Conservation (phyloP, 2,888 invertebrate species). For the Conus canariensis region DNA sequence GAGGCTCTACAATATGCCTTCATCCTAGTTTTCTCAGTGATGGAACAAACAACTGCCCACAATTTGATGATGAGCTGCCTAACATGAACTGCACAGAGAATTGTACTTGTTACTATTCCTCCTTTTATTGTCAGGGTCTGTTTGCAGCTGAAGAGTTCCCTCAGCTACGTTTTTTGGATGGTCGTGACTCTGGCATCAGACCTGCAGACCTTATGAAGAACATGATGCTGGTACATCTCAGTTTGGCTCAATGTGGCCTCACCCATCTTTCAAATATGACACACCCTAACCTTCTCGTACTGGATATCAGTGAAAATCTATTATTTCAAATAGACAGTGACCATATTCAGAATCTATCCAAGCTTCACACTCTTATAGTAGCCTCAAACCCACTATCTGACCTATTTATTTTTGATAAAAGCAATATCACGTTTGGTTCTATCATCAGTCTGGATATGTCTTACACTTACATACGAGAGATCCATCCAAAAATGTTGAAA, state of each 20-base stretch:
- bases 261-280: not conserved
- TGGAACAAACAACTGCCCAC: not conserved
- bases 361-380: not conserved
- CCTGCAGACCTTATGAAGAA: not conserved
- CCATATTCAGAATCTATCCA: not conserved
- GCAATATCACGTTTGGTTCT: not conserved
- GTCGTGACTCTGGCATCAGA: not conserved
- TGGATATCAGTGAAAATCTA: not conserved
- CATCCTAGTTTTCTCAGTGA: not conserved
- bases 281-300: not conserved
- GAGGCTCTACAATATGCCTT: not conserved
- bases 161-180: not conserved
- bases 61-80: not conserved
- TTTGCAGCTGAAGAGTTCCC: not conserved
- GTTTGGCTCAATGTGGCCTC: not conserved
- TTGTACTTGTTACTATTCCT: not conserved
- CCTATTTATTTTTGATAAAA: not conserved
- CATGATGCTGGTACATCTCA: conserved; percentile 1
- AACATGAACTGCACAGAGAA: not conserved
- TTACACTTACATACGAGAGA: not conserved
- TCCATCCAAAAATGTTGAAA: not conserved
- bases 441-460: not conserved
- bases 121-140: not conserved
- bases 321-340: not conserved
- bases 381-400: not conserved